phyloP scores from a whole-genome alignment of 2,113 vertebrate genomes.

The Cyanoliseus patagonus region DNA sequence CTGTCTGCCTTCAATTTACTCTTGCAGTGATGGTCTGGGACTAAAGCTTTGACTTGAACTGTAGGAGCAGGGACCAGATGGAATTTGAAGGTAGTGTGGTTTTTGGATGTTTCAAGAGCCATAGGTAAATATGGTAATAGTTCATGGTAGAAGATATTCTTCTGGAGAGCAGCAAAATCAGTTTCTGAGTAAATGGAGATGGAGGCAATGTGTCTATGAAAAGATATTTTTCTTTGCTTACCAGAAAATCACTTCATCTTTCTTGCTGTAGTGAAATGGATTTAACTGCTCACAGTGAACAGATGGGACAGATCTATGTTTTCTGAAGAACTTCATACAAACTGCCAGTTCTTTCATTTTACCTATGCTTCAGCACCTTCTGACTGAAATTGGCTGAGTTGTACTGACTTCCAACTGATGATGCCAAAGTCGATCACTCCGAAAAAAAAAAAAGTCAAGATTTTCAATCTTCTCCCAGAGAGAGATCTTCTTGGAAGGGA shows the following conservation, averaged over 20 bases:
- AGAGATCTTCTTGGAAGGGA: not conserved
- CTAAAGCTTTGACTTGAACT: not conserved
- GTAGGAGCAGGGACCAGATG: not conserved
- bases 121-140: not conserved
- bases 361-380: not conserved
- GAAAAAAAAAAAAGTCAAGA: not conserved
- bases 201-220: not conserved
- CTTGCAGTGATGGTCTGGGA: not conserved
- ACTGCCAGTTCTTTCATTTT: conserved; percentile 20
- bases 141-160: not conserved
- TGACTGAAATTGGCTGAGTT: not conserved
- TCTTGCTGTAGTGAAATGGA: not conserved
- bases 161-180: not conserved
- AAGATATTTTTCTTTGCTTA: conserved; percentile 10
- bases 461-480: not conserved
- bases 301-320: conserved; percentile 16
- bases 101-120: not conserved
- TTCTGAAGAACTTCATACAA: conserved; percentile 17
- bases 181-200: not conserved
- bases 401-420: not conserved
- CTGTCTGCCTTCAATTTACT: not conserved
- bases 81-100: not conserved
- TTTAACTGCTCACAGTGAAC: not conserved
- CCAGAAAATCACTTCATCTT: not conserved
- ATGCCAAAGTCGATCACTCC: not conserved